Base-by-base conservation (phyloP, 2,113 vertebrate species). In the Esox niger region DNA sequence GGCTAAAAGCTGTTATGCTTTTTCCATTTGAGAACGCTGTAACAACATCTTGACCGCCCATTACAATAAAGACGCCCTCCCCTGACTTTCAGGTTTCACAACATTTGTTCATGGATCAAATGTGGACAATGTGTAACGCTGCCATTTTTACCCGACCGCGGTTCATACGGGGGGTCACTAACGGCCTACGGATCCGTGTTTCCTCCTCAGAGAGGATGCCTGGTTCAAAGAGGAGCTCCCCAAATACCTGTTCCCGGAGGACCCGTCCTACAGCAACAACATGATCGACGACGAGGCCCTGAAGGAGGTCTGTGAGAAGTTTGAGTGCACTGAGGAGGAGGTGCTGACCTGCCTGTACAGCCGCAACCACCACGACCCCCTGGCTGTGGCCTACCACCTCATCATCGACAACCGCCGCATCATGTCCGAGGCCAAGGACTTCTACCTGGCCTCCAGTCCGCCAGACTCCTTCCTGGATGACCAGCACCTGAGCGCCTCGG, bases 361-460 rank as follows among this genome's bases (percentile, higher is more conserved):
- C 60, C 92, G 87, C 60, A 97, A 98, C 78, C 96, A 98, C 79
- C 96, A 99, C 87, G 97, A 99, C 75, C 97, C 96, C 0, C 75
- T 99, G 79, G 96, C 89, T 0, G 97, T 99, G 10, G 97, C 97
- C 70, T 99, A 98, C 84, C 97, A 98, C 75, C 95, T 99, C 66
- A 98, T 99, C 79, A 98, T 99, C 78, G 97, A 99, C 91, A 99
- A 99, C 65, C 95, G 97, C 9, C 94, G 97, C 84, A 99, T 98
- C 90, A 98, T 99, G 97, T 97, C 90, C 0, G 96, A 99, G 84
- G 97, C 97, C 72, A 98, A 98, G 90, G 97, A 99, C 78, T 99
- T 99, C 82, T 99, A 99, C 82, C 80, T 99, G 89, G 97, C 97
- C 0, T 96, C 95, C 46, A 98, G 96, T 79, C 95, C 97, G 0